Evolutionary conservation across 2,113 vertebrate genomes (phyloP), one percentile per base, ranked within the genome.

Genomic region (Bolborhynchus lineola): DNA sequence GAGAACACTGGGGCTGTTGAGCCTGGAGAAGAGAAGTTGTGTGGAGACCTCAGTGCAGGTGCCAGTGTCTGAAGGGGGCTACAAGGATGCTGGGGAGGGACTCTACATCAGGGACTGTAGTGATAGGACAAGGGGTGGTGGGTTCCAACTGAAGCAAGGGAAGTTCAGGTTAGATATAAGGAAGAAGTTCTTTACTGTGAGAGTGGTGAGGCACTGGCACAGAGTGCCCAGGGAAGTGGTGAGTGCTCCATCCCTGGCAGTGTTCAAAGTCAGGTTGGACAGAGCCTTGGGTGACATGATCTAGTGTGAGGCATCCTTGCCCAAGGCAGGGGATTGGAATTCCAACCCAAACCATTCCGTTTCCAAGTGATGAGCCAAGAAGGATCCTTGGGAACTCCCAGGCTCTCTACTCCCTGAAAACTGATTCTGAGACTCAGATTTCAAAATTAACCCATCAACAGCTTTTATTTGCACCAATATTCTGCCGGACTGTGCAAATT

Each of bases 381-480:
- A 85, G 35, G 21, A 57, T 62, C 44, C 65, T 82, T 31, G 39
- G 55, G n/a, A 90, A 5, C 35, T 47, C 35, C 4, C 26, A 39
- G 35, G 23, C 20, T 77, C 42, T 59, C 19, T 28, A 4, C 74
- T 63, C 23, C 42, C 75, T 31, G 33, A 55, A 88, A 74, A 82
- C 10, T 17, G 82, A 93, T 93, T 62, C 33, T 37, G 44, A n/a
- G 24, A 21, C 7, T 10, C 37, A 55, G 41, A n/a, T 69, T 75
- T 69, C 81, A 47, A 49, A 91, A 91, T 95, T 92, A 94, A 96
- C 87, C 94, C 89, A 11, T 49, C 35, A 82, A 28, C 2, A 4
- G 49, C 63, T 77, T 96, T 94, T 95, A 86, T 93, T 93, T 94
- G 19, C 77, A 71, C 35, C 70, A 83, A 81, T 83, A 88, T 82